Evolutionary conservation across 2,113 vertebrate species (phyloP).

Genomic region (Strix aluco): DNA sequence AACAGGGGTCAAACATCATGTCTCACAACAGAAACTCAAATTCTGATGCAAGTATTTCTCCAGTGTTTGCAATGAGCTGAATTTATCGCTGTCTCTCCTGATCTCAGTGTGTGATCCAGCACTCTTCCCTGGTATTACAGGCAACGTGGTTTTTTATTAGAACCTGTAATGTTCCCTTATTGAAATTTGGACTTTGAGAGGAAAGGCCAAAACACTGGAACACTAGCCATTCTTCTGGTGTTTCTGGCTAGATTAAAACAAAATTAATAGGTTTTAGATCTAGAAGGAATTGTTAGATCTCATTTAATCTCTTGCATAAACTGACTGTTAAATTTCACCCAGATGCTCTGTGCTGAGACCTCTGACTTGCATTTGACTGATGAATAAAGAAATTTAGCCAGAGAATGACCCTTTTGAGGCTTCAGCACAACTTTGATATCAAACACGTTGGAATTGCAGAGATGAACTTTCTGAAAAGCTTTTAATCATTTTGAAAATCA

Average conservation of each 20-base stretch:
- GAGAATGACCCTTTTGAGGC: background rate
- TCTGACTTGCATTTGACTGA: background rate
- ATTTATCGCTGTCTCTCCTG: background rate
- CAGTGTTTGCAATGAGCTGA: background rate
- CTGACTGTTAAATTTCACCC: background rate
- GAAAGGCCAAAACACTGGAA: background rate
- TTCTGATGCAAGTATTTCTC: background rate
- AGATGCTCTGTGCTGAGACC: background rate
- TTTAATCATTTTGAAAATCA: background rate
- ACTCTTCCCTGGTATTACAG: background rate
- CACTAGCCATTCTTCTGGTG: background rate
- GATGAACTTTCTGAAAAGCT: background rate
- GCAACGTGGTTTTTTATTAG: background rate
- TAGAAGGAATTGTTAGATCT: background rate
- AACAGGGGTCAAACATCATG: background rate
- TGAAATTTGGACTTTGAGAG: conserved; percentile 19
- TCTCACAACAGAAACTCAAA: background rate
- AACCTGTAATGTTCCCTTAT: background rate
- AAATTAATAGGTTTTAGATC: background rate
- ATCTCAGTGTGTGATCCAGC: background rate
- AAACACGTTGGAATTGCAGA: background rate
- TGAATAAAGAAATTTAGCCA: conserved; percentile 14
- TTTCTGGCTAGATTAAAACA: conserved; percentile 1
- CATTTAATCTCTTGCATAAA: conserved; percentile 43
- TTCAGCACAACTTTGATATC: background rate